A percentile compares a stretch with the other conserved stretches of the same genome.
Evolutionary conservation across 2,888 invertebrate species (phyloP).

Genomic region (Drosophila suboccidentalis): DNA sequence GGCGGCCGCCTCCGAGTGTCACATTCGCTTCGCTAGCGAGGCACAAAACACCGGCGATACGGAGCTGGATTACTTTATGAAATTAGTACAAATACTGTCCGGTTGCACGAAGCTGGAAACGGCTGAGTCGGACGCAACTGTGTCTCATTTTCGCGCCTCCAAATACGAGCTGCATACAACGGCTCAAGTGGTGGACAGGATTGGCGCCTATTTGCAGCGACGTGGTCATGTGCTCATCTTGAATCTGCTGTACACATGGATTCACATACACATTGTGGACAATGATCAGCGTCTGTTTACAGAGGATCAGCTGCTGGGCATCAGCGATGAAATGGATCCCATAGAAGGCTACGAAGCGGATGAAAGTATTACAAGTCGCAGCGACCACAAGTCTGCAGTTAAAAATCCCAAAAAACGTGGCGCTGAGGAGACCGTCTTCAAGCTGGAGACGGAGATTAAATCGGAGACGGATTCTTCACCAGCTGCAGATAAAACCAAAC

Average conservation of each 20-base stretch:
- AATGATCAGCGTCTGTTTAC: conserved; percentile 77
- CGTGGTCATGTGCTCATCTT: conserved; percentile 90
- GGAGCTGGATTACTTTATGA: conserved; percentile 83
- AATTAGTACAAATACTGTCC: conserved; percentile 84
- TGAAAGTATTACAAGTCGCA: conserved; percentile 37
- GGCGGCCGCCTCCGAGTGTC: conserved; percentile 50
- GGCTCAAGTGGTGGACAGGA: conserved; percentile 88
- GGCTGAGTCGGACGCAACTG: conserved; percentile 80
- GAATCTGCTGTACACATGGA: conserved; percentile 89
- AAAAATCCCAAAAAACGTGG: conserved; percentile 60
- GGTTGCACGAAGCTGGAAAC: conserved; percentile 81
- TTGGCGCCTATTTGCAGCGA: conserved; percentile 89
- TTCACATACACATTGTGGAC: conserved; percentile 88
- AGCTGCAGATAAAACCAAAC: conserved; percentile 29
- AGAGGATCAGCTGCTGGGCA: conserved; percentile 75
- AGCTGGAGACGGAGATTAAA: conserved; percentile 69
- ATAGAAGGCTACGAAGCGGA: conserved; percentile 45
- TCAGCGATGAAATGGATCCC: conserved; percentile 63
- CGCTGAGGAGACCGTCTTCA: conserved; percentile 64
- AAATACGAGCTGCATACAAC: conserved; percentile 90
- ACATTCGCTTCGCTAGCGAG: conserved; percentile 78
- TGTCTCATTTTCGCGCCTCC: conserved; percentile 87
- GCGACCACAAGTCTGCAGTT: conserved; percentile 31
- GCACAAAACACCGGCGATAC: conserved; percentile 73
- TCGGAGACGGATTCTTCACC: conserved; percentile 45